Evolutionary conservation across 1,140 invertebrate species (phyloP).

Genomic region (Drosophila repletoides): DNA sequence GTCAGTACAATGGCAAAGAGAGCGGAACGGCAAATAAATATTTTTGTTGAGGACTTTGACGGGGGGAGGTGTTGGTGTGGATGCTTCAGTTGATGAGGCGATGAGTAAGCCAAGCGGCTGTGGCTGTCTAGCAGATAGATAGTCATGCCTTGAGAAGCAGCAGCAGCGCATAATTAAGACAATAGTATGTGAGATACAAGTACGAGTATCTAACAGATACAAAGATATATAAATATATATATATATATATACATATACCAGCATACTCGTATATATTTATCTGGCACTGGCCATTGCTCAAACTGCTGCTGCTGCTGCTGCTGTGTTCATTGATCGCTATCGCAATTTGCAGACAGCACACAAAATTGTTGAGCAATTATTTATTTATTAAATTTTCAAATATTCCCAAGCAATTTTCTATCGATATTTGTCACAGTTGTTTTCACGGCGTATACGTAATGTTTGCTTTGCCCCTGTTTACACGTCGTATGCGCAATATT

Average conservation of each 20-base stretch:
- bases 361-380: conserved; percentile 76
- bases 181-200: conserved; percentile 34
- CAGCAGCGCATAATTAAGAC: conserved; percentile 72
- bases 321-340: conserved; percentile 61
- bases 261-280: background rate
- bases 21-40: conserved; percentile 34
- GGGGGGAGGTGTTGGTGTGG: background rate
- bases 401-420: conserved; percentile 1
- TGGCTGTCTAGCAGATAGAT: conserved; percentile 58
- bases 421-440: conserved; percentile 12
- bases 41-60: background rate
- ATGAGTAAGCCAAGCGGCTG: conserved; percentile 43
- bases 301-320: too few relatives aligned
- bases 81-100: conserved; percentile 27
- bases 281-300: conserved; percentile 10
- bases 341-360: conserved; percentile 75
- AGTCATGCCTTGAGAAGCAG: conserved; percentile 58
- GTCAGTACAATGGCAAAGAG: conserved; percentile 25
- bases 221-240: background rate
- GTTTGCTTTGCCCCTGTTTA: background rate
- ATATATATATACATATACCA: background rate
- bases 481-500: conserved; percentile 37
- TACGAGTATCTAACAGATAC: background rate
- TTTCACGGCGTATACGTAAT: conserved; percentile 41
- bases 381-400: conserved; percentile 43